phyloP scores from a whole-genome alignment of 2,888 invertebrate genomes.

The Sisyra terminalis region DNA sequence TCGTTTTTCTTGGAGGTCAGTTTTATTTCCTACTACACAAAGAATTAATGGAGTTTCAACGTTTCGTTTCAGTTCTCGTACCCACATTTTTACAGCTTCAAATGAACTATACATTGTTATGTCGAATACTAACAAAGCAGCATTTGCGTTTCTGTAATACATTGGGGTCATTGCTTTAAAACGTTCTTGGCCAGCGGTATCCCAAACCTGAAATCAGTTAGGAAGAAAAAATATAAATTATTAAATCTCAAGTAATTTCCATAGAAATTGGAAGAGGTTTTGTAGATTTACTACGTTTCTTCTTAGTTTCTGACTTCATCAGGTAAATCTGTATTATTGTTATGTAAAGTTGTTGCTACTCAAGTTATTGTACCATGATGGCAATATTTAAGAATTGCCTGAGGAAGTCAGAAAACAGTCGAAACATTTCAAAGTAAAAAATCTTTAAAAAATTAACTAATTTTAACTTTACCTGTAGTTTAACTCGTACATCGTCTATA shows the following conservation, averaged over 20 bases:
- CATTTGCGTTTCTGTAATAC: constrained; percentile 87
- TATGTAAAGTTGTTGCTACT: too few relatives aligned
- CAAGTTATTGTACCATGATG: too few relatives aligned
- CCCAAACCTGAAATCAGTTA: constrained; percentile 50
- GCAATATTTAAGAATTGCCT: too few relatives aligned
- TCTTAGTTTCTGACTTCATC: too few relatives aligned
- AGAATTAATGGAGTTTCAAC: constrained; percentile 65
- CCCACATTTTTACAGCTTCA: constrained; percentile 70
- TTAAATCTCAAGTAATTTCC: background rate
- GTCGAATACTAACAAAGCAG: constrained; percentile 76
- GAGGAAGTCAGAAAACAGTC: too few relatives aligned
- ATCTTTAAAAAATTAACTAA: too few relatives aligned
- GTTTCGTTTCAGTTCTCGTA: constrained; percentile 58
- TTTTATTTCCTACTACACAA: constrained; percentile 73
- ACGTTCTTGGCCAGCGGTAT: constrained; percentile 76
- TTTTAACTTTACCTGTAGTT: constrained; percentile 62
- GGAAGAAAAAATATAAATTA: background rate
- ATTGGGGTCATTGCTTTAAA: constrained; percentile 88
- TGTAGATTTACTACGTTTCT: too few relatives aligned
- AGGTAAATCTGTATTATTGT: too few relatives aligned
- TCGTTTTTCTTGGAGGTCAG: constrained; percentile 50
- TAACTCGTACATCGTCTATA: constrained; percentile 51
- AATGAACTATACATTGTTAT: constrained; percentile 62
- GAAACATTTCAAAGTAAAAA: too few relatives aligned
- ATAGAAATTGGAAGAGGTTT: background rate